A percentile compares a stretch with the other conserved stretches of the same genome.
These are phyloP conservation scores for Albula goreensis DNA, from an alignment of 2,113 vertebrate species.

Conservation along the genomic window DNA sequence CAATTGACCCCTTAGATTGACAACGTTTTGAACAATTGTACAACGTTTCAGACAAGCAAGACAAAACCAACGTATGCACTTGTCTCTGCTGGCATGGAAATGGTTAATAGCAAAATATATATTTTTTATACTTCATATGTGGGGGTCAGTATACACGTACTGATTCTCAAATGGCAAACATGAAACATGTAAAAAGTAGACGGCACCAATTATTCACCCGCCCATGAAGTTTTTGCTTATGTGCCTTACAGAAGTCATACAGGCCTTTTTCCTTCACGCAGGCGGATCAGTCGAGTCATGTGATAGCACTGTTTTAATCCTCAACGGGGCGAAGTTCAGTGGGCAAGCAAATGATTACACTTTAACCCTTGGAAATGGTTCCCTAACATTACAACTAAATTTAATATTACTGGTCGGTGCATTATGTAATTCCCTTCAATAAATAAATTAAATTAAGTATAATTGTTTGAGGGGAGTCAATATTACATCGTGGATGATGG, in stretches of 20 bases:
- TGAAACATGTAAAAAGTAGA: background rate
- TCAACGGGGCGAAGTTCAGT: constrained; percentile 56
- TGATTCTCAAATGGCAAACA: background rate
- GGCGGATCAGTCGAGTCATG: constrained; percentile 3
- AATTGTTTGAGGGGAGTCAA: background rate
- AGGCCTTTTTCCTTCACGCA: background rate
- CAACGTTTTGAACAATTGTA: constrained; percentile 28
- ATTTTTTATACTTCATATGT: background rate
- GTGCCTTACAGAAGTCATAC: background rate
- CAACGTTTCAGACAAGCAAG: background rate
- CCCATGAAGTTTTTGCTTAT: too few species aligned
- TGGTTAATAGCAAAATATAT: too few species aligned
- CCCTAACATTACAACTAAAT: background rate
- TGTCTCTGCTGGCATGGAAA: too few species aligned
- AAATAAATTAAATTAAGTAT: background rate
- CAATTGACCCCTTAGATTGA: constrained; percentile 15
- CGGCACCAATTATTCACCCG: too few species aligned
- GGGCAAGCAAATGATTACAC: constrained; percentile 49
- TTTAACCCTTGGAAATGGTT: background rate
- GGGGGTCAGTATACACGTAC: background rate
- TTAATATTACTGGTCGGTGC: background rate
- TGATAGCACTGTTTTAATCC: background rate
- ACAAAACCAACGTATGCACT: too few species aligned
- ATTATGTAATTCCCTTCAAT: background rate
- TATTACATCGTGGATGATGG: background rate